Conservation (phyloP, 2,888 invertebrate genomes). For the Eumacrocentrus americanus region DNA sequence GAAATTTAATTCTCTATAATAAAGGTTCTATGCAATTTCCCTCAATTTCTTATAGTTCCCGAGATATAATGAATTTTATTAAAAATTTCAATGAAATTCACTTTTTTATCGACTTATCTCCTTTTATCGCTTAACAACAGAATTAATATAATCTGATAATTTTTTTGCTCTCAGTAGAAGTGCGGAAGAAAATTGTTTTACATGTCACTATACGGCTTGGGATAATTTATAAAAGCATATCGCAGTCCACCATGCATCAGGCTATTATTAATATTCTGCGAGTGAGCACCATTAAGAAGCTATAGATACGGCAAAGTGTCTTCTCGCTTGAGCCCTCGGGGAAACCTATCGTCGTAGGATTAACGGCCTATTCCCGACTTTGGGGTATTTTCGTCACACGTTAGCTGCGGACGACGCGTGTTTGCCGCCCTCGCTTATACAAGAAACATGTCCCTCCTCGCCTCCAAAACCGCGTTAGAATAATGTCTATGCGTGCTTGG, state of each 20-base stretch:
- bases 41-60: no score
- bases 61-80: no score
- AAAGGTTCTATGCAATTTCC: no score
- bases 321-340: slow-evolving; percentile 3
- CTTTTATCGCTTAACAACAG: no score
- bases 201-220: no score
- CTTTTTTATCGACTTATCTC: no score
- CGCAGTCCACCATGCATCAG: neutral
- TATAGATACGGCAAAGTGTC: neutral
- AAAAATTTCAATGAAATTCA: no score
- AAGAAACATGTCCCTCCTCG: slow-evolving; percentile 9
- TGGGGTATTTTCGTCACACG: slow-evolving; percentile 42
- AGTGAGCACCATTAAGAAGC: neutral
- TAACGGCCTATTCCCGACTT: slow-evolving; percentile 43
- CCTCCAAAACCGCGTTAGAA: neutral
- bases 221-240: no score
- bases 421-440: slow-evolving; percentile 20
- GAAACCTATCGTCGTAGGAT: slow-evolving; percentile 37
- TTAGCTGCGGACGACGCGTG: slow-evolving; percentile 9
- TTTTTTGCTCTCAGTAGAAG: no score
- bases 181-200: no score
- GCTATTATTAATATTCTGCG: neutral
- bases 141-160: no score
- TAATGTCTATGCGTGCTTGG: neutral
- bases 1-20: no score